A percentile compares a stretch with the other conserved stretches of the same genome.
Evolutionary conservation across 2,113 vertebrate species (phyloP).

Genomic region (Polyodon spathula): DNA sequence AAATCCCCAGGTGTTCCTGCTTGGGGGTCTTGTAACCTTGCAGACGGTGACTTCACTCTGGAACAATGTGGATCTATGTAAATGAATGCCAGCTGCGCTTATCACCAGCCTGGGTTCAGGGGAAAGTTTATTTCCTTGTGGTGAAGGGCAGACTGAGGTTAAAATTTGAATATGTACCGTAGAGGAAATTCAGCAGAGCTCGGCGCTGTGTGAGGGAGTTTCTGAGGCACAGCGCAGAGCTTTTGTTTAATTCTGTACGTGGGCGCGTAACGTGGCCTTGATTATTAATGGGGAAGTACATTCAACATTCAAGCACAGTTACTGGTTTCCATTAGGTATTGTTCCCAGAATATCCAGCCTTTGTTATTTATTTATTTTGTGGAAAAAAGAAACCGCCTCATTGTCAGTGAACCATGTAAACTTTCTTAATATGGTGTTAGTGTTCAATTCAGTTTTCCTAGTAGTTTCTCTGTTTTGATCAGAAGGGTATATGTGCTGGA

Average conservation of each 20-base stretch:
- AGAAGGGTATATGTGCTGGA: too few relatives aligned
- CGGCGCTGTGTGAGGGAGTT: conserved; percentile 18
- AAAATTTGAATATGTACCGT: conserved; percentile 32
- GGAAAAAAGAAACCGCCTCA: too few relatives aligned
- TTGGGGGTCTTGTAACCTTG: conserved; percentile 63
- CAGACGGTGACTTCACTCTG: conserved; percentile 58
- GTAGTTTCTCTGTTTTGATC: too few relatives aligned
- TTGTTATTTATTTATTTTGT: too few relatives aligned
- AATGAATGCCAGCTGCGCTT: conserved; percentile 78
- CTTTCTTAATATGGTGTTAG: too few relatives aligned
- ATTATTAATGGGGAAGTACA: neutral
- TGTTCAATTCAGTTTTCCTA: too few relatives aligned
- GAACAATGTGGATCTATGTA: conserved; percentile 72
- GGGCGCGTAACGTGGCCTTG: neutral
- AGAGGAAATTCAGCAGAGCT: conserved; percentile 16
- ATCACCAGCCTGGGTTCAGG: conserved; percentile 67
- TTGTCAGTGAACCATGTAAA: too few relatives aligned
- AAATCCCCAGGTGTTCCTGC: too few relatives aligned
- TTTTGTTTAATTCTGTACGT: conserved; percentile 14
- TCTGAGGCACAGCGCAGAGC: conserved; percentile 23
- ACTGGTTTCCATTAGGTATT: neutral
- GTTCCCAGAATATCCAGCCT: neutral
- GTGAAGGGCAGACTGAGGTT: conserved; percentile 66
- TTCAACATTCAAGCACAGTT: neutral
- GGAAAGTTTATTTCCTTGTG: conserved; percentile 64